Evolutionary conservation across 2,888 invertebrate genomes (phyloP), one percentile per base, ranked within the genome.

Genomic region (Nemoura dubitans): DNA sequence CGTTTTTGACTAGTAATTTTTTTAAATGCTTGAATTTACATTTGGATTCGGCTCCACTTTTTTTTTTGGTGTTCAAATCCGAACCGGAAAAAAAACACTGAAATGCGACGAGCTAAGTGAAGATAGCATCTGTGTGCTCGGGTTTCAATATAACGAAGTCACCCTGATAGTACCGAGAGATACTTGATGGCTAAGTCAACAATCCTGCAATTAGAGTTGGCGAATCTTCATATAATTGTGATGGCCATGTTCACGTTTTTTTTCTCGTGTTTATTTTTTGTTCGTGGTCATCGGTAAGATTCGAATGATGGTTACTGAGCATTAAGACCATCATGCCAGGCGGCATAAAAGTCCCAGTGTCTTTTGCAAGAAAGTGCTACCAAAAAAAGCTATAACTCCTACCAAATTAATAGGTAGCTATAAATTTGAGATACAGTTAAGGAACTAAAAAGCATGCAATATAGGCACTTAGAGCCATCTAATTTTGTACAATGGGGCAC

Each of bases 21-120:
- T 81, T 81, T 81, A 81, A 81, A 81, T 81, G 81, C 29, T 29
- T 29, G 81, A 28, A 81, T 81, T 81, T 81, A 81, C 81, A 81
- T 81, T 81, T 28, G 25, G 14, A 26, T 80, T 80, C 81, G 29
- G n/a, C 10, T 81, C 29, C 27, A 30, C 81, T 30, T 29, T 28
- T 81, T 78, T 81, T 29, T 28, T 81, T 78, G 25, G 59, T 59
- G 59, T 59, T 59, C 59, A 7, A 59, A 59, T 59, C 21, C 14
- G 2, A 59, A 59, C 2, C 29, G 29, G n/a, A 27, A 81, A 81
- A 30, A 27, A 81, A 29, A 26, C 80, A 14, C 80, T 36, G 36
- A 36, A 59, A 59, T 21, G 59, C 10, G 2, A 2, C 21, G 59
- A 59, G 1, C 14, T 1, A 21, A 21, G 59, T 29, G 81, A 59